phyloP scores from a whole-genome alignment of 2,888 invertebrate genomes.

The Dasypogon diadema region DNA sequence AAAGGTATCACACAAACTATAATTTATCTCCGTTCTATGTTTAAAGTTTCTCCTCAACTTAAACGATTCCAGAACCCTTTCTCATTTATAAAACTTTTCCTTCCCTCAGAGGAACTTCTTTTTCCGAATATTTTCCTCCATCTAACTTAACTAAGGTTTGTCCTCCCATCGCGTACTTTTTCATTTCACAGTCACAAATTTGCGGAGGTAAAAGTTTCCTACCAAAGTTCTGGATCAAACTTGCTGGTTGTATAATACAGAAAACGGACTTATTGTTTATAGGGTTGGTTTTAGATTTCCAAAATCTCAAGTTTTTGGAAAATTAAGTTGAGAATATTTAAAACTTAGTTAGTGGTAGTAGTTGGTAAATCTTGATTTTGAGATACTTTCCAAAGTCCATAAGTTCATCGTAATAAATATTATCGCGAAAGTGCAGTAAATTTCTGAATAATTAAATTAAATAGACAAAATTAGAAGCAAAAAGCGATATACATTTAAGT shows the following conservation, averaged over 20 bases:
- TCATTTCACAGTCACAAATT: slow-evolving; percentile 42
- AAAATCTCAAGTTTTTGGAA: slow-evolving; percentile 32
- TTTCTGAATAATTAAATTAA: too few species aligned
- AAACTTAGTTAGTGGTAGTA: slow-evolving; percentile 6
- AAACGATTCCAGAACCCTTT: slow-evolving; percentile 59
- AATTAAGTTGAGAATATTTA: slow-evolving; percentile 34
- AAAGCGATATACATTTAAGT: too few species aligned
- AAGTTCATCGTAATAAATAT: too few species aligned
- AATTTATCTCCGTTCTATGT: slow-evolving; percentile 60
- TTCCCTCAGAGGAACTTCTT: slow-evolving; percentile 54
- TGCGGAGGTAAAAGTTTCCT: slow-evolving; percentile 44
- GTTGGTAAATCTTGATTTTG: too few species aligned
- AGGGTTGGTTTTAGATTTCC: slow-evolving; percentile 21
- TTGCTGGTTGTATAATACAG: slow-evolving; percentile 3
- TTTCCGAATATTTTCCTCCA: slow-evolving; percentile 39
- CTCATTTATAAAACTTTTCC: slow-evolving; percentile 59
- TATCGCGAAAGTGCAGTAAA: too few species aligned
- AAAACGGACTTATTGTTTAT: slow-evolving; percentile 40
- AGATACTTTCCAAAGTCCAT: too few species aligned
- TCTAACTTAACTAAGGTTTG: slow-evolving; percentile 35
- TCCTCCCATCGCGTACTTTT: slow-evolving; percentile 46
- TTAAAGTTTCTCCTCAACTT: slow-evolving; percentile 60
- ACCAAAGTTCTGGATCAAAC: slow-evolving; percentile 35
- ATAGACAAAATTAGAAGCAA: too few species aligned
- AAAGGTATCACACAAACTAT: slow-evolving; percentile 61